Evolutionary conservation across 1,140 invertebrate species (phyloP), one percentile per base, ranked within the genome.

Genomic region (Drosophila eugracilis): DNA sequence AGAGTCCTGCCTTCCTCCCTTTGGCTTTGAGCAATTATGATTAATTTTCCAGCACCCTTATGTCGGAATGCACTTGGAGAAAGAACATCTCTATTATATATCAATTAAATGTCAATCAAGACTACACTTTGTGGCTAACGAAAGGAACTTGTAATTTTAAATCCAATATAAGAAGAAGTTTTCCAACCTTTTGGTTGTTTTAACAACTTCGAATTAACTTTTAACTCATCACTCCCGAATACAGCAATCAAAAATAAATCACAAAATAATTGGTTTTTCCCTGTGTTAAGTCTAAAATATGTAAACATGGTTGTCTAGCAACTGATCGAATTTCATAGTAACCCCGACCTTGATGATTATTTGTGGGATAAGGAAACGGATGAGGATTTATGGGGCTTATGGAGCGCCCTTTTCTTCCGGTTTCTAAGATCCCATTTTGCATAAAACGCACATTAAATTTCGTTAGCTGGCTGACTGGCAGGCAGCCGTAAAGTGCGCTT

Each of bases 21-120:
- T 63, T 74, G 67, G 76, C 79, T 83, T 83, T 83, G 79, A 70
- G 75, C 79, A 83, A 83, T 83, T 83, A 83, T 66, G 57, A 30
- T 34, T 65, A 48, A 39, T 47, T 32, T 32, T 15, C 22, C 24
- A 17, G 14, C 14, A 17, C 24, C 37, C 12, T 10, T 15, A 14
- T 14, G 10, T 17, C 22, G 14, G 5, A 6, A 14, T 19, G 12
- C 57, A 60, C 34, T 15, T 1, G 7, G 2, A 37, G 7, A 57
- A 52, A 39, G 7, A 17, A 10, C 12, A n/a, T n/a, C n/a, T 10
- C 7, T 2, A 30, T 30, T 3, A 30, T 10, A 7, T 7, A 30
- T 30, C 28, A 30, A n/a, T n/a, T n/a, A n/a, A n/a, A n/a, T n/a
- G n/a, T n/a, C n/a, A n/a, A n/a, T n/a, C n/a, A n/a, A n/a, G n/a